Percentiles rank a stretch among this genome's conserved stretches.
Evolutionary conservation across 2,888 invertebrate genomes (phyloP).

Genomic region (Norana najaformis): DNA sequence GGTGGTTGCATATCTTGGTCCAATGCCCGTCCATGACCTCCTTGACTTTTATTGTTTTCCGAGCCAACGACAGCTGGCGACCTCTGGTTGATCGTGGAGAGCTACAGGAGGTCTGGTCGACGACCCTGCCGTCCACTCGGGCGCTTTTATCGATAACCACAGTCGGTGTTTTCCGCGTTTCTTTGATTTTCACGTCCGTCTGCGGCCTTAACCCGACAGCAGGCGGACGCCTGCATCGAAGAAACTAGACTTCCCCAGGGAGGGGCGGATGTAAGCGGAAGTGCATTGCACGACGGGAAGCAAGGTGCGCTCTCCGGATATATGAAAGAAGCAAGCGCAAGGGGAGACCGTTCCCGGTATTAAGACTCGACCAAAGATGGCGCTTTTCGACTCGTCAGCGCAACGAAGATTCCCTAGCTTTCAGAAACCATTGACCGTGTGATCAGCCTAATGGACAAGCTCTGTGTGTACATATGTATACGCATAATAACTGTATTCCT

Average conservation of each 20-base stretch:
- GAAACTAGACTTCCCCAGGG: neutral
- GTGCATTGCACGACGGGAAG: too few species aligned
- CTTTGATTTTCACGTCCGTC: neutral
- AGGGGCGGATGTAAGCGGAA: neutral
- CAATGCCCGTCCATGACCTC: neutral
- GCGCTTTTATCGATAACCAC: neutral
- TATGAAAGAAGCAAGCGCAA: too few species aligned
- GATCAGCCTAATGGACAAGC: neutral
- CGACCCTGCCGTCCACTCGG: neutral
- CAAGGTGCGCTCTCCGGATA: too few species aligned
- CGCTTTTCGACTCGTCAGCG: neutral
- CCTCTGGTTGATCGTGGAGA: neutral
- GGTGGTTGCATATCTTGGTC: neutral
- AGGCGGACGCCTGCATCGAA: too few species aligned
- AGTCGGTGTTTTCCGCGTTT: neutral
- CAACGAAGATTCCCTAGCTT: neutral
- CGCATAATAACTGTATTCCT: too few species aligned
- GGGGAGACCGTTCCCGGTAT: too few species aligned
- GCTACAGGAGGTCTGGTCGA: neutral
- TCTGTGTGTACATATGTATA: neutral
- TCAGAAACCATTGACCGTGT: neutral
- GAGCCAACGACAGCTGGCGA: neutral
- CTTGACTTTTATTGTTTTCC: neutral
- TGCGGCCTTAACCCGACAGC: neutral
- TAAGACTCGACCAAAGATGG: too few species aligned